These are phyloP conservation scores for Carposina sasakii DNA, from an alignment of 1,140 invertebrate genomes.

Conservation along the genomic window DNA sequence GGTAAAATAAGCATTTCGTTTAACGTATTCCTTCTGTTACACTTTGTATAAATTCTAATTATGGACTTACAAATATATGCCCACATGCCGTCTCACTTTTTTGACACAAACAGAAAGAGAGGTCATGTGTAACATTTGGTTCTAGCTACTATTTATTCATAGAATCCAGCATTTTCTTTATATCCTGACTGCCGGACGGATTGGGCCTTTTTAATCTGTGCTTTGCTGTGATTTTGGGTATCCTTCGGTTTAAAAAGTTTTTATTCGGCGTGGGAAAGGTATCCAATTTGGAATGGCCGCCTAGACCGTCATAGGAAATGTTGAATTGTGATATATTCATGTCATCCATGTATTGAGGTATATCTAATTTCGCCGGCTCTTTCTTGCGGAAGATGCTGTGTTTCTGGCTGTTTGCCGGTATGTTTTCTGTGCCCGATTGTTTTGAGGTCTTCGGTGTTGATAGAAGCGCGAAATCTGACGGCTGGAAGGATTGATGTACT, in stretches of 20 bases:
- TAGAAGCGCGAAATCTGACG: constrained; percentile 42
- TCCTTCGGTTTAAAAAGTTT: constrained; percentile 22
- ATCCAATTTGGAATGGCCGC: constrained; percentile 57
- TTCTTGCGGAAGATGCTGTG: constrained; percentile 51
- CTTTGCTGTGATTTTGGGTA: constrained; percentile 41
- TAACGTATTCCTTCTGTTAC: too few relatives aligned
- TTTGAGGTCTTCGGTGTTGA: constrained; percentile 29
- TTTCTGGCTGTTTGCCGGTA: constrained; percentile 9
- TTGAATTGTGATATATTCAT: constrained; percentile 27
- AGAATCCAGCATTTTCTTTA: too few relatives aligned
- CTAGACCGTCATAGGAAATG: constrained; percentile 54
- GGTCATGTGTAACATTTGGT: too few relatives aligned
- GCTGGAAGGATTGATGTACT: too few relatives aligned
- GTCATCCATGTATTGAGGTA: too few relatives aligned
- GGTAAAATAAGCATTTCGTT: too few relatives aligned
- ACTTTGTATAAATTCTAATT: too few relatives aligned
- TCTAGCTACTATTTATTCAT: too few relatives aligned
- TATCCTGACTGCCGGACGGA: constrained; percentile 30
- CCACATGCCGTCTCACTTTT: too few relatives aligned
- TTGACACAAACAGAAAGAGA: too few relatives aligned
- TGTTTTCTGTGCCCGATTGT: constrained; percentile 12
- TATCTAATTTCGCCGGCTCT: constrained; percentile 23
- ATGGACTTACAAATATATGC: too few relatives aligned
- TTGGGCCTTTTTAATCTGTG: constrained; percentile 45
- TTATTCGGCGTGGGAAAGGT: constrained; percentile 43